Conservation (phyloP, 35 echinoderm and acorn worm genomes). For the Heliocidaris erythrogramma region DNA sequence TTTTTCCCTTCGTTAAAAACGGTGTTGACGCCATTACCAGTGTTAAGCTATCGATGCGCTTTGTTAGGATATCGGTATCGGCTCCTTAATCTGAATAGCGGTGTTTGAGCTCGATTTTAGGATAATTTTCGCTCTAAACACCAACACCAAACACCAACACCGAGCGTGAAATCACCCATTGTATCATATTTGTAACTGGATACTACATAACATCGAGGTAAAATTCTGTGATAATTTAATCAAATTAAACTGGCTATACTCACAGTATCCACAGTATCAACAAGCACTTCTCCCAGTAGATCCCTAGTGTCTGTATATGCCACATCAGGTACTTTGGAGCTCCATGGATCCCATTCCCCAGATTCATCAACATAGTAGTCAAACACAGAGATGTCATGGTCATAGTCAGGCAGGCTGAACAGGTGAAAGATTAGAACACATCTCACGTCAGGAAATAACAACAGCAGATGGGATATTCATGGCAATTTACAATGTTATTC, state of each 20-base stretch:
- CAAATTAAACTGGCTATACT: background rate
- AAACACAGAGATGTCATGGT: constrained; percentile 95
- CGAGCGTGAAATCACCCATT: no score
- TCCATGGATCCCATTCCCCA: constrained; percentile 98
- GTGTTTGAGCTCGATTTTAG: no score
- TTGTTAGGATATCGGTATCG: no score
- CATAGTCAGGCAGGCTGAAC: constrained; percentile 87
- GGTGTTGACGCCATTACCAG: no score
- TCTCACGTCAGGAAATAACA: background rate
- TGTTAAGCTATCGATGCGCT: no score
- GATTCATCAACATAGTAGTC: constrained; percentile 99
- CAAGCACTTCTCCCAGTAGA: constrained; percentile 91
- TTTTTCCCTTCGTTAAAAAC: no score
- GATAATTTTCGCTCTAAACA: no score
- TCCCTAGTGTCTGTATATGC: constrained; percentile 83
- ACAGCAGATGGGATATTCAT: background rate
- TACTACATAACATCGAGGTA: no score
- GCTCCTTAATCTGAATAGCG: no score
- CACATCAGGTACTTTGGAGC: constrained; percentile 89
- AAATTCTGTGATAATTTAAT: no score
- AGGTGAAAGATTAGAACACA: background rate
- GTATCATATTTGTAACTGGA: no score
- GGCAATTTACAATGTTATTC: background rate
- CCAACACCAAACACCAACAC: background rate
- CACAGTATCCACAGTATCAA: constrained; percentile 98